Evolutionary conservation across 2,888 invertebrate species (phyloP).

Genomic region (Tenthredo mesomela): DNA sequence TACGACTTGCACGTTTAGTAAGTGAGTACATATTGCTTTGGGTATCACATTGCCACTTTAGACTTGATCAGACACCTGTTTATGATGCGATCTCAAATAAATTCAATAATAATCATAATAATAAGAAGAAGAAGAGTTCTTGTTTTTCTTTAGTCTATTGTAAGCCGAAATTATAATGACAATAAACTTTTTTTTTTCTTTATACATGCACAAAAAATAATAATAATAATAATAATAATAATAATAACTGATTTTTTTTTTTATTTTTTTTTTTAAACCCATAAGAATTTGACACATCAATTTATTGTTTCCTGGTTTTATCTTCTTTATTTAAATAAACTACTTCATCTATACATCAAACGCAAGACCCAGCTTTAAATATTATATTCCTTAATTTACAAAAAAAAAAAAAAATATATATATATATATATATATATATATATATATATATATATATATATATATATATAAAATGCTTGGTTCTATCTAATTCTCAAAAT

Average conservation of each 20-base stretch:
- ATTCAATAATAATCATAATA: not conserved
- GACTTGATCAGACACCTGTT: conserved; percentile 43
- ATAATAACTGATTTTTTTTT: not conserved
- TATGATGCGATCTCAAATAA: conserved; percentile 14
- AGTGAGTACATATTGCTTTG: conserved; percentile 66
- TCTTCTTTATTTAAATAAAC: conserved; percentile 24
- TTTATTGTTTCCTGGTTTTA: conserved; percentile 49
- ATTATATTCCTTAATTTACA: not conserved
- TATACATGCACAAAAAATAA: not conserved
- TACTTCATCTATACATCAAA: conserved; percentile 42
- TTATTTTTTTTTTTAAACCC: not conserved
- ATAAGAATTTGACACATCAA: conserved; percentile 51
- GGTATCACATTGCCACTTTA: conserved; percentile 64
- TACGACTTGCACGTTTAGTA: conserved; percentile 51
- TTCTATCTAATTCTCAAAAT: conserved; percentile 7
- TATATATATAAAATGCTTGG: not conserved
- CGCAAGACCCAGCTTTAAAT: conserved; percentile 41
- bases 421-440: no score
- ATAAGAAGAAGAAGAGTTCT: not conserved
- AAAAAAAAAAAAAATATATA: not conserved
- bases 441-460: no score
- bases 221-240: not conserved
- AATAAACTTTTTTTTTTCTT: not conserved
- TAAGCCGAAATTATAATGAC: conserved; percentile 1
- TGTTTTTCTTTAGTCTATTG: not conserved